phyloP scores from a whole-genome alignment of 2,113 vertebrate species.

The Malurus elegans region DNA sequence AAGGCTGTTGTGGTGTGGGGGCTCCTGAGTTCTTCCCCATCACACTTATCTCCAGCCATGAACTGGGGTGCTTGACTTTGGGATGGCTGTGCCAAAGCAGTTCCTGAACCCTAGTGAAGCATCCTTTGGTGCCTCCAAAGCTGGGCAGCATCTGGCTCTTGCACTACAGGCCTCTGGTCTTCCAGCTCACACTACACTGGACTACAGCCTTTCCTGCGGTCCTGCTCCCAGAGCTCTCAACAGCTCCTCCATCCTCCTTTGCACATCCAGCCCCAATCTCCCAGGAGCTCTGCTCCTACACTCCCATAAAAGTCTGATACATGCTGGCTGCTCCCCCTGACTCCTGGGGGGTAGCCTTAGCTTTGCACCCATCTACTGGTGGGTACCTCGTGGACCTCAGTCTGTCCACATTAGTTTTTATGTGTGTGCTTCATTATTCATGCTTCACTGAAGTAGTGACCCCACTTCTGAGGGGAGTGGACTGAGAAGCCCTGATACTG shows the following conservation, averaged over 20 bases:
- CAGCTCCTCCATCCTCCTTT: background rate
- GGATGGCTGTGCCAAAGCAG: fast-evolving
- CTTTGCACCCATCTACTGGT: background rate
- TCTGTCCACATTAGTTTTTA: fast-evolving
- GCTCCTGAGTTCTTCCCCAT: background rate
- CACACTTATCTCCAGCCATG: background rate
- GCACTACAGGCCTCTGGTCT: background rate
- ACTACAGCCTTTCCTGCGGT: background rate
- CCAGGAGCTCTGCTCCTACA: background rate
- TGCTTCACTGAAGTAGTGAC: too few relatives aligned
- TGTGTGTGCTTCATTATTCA: fast-evolving
- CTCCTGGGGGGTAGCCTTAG: too few relatives aligned
- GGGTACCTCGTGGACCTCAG: fast-evolving
- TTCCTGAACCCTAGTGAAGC: background rate
- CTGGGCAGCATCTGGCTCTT: background rate
- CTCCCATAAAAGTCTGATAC: fast-evolving
- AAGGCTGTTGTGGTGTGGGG: background rate
- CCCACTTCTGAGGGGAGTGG: fast-evolving
- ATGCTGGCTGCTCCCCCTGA: background rate
- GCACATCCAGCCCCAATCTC: background rate
- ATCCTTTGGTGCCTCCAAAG: background rate
- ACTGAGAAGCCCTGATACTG: background rate
- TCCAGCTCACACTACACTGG: background rate
- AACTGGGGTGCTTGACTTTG: background rate
- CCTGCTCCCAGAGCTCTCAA: background rate